A percentile compares a stretch with the other conserved stretches of the same genome.
Conservation (phyloP, 2,797 vertebrate genomes). For the Danio jaintianensis region DNA sequence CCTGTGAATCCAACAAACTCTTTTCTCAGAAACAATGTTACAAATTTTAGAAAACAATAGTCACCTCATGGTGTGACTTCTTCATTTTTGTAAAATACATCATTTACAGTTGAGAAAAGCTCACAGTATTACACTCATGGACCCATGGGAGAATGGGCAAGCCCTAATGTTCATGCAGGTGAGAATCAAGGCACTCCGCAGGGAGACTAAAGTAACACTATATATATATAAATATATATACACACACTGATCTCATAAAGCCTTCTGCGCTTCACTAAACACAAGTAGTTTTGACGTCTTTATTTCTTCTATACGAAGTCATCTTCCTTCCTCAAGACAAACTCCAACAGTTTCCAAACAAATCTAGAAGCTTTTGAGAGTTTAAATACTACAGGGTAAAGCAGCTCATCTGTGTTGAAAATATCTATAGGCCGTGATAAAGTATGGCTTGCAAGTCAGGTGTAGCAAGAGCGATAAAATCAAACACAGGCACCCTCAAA, state of each 20-base stretch:
- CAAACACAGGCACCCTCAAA: slow-evolving; percentile 16
- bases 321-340: not conserved
- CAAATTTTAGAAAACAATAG: slow-evolving; percentile 58
- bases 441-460: slow-evolving; percentile 49
- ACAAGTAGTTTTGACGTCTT: not conserved
- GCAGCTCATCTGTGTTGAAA: slow-evolving; percentile 12
- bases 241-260: slow-evolving; percentile 34
- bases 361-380: not conserved
- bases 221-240: not conserved
- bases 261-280: not conserved
- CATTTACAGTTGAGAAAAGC: slow-evolving; percentile 32
- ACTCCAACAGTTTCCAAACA: not conserved
- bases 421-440: not conserved
- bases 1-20: slow-evolving; percentile 24
- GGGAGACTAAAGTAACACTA: slow-evolving; percentile 45
- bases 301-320: not conserved
- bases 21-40: slow-evolving; percentile 46
- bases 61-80: slow-evolving; percentile 3
- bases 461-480: not conserved
- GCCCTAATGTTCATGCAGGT: slow-evolving; percentile 65
- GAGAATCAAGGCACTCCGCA: slow-evolving; percentile 78
- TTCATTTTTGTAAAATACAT: slow-evolving; percentile 27
- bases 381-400: slow-evolving; percentile 18
- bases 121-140: slow-evolving; percentile 39
- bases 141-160: slow-evolving; percentile 60